phyloP scores from a whole-genome alignment of 2,797 vertebrate species.

The Taenioides sp. region DNA sequence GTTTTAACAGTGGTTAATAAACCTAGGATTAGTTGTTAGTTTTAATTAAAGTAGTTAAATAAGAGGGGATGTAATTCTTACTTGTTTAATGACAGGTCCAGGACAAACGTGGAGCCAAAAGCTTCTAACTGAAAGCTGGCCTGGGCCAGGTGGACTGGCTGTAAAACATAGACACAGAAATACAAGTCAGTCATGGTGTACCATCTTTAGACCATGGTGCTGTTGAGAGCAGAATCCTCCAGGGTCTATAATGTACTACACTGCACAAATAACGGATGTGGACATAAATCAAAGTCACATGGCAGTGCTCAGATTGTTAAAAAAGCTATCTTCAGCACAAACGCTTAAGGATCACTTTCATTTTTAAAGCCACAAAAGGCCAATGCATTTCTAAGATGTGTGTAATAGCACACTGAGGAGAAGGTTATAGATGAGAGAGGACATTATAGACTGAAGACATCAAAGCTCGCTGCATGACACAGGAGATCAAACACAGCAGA shows the following conservation, averaged over 20 bases:
- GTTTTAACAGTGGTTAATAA: background rate
- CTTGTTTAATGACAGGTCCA: conserved; percentile 96
- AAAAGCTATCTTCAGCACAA: conserved; percentile 24
- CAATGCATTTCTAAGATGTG: conserved; percentile 8
- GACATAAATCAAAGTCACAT: conserved; percentile 33
- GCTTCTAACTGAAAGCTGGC: conserved; percentile 96
- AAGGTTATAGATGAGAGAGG: background rate
- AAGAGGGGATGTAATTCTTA: conserved; percentile 74
- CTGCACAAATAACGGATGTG: conserved; percentile 42
- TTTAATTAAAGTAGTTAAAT: background rate
- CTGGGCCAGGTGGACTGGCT: conserved; percentile 94
- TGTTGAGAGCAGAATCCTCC: conserved; percentile 12
- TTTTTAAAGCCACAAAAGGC: conserved; percentile 11
- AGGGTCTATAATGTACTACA: conserved; percentile 17
- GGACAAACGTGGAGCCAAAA: conserved; percentile 90
- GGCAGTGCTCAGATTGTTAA: conserved; percentile 27
- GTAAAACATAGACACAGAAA: conserved; percentile 40
- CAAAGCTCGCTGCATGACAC: conserved; percentile 6
- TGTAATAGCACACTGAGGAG: conserved; percentile 8
- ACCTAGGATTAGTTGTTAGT: background rate
- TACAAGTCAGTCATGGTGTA: conserved; percentile 2
- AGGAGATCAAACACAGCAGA: background rate
- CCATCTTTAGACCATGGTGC: background rate
- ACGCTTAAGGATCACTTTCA: conserved; percentile 20
- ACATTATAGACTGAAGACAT: conserved; percentile 8